These are phyloP conservation scores for Cheirogaleus medius DNA, from an alignment of 2,113 vertebrate genomes.

Conservation along the genomic window DNA sequence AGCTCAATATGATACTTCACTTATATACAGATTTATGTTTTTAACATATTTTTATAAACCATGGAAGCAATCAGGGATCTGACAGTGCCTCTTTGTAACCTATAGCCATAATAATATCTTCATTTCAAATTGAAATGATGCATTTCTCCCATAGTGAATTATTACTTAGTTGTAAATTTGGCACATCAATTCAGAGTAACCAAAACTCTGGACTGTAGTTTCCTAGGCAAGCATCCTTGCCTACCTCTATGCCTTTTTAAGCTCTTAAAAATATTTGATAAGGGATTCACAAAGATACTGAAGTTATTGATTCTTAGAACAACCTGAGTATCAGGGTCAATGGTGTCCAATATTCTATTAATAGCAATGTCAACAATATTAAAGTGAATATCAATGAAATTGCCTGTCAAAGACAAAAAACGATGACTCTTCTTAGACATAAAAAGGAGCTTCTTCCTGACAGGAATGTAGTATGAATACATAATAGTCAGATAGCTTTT, in stretches of 20 bases:
- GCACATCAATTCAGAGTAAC: background rate
- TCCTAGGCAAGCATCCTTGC: background rate
- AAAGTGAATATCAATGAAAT: background rate
- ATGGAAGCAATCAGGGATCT: background rate
- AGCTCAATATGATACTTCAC: background rate
- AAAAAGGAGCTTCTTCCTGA: no score
- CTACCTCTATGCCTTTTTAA: no score
- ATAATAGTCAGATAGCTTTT: no score
- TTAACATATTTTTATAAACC: background rate
- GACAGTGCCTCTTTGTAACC: background rate
- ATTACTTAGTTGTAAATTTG: background rate
- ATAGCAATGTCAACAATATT: background rate
- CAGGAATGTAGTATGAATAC: no score
- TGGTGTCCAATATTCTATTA: background rate
- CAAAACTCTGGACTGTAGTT: background rate
- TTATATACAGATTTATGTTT: background rate
- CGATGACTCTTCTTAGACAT: background rate
- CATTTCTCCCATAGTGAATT: background rate
- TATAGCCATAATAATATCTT: background rate
- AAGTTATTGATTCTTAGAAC: background rate
- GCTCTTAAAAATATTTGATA: background rate
- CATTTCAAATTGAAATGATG: background rate
- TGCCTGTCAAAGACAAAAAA: background rate
- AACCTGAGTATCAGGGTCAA: background rate
- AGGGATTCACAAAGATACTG: background rate